Evolutionary conservation across 2,113 vertebrate species (phyloP).

Genomic region (Meriones unguiculatus): DNA sequence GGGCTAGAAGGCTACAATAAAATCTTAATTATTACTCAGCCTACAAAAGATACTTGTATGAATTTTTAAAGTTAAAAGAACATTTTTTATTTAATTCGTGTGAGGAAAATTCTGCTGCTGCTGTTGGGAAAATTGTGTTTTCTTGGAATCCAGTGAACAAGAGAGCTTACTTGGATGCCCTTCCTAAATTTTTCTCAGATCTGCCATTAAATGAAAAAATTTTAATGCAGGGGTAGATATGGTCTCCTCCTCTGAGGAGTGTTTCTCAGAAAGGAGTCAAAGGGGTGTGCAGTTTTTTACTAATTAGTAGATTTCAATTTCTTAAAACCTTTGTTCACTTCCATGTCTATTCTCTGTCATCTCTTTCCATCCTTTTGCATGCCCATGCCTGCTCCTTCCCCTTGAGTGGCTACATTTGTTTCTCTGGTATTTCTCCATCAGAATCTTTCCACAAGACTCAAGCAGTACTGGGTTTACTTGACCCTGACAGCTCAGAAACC

Average conservation of each 20-base stretch:
- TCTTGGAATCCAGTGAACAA: conserved; percentile 1
- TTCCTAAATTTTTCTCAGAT: neutral
- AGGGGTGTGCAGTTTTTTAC: neutral
- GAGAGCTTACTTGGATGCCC: neutral
- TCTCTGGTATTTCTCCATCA: neutral
- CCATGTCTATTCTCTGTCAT: neutral
- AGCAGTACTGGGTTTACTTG: neutral
- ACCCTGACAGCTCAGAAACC: neutral
- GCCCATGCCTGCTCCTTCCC: neutral
- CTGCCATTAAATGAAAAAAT: neutral
- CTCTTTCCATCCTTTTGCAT: neutral
- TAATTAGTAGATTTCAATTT: neutral
- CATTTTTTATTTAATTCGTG: neutral
- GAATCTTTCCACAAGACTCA: neutral
- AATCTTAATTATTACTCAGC: neutral
- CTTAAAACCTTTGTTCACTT: neutral
- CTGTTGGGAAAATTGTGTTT: neutral
- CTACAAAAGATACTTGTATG: neutral
- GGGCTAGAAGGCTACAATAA: neutral
- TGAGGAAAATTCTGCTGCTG: neutral
- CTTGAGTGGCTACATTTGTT: neutral
- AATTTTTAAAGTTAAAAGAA: neutral
- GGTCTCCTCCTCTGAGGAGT: neutral
- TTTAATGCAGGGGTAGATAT: neutral
- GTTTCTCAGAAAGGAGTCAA: neutral